These are phyloP conservation scores for Crotalus horridus DNA, from an alignment of 2,113 vertebrate genomes.

Conservation along the genomic window DNA sequence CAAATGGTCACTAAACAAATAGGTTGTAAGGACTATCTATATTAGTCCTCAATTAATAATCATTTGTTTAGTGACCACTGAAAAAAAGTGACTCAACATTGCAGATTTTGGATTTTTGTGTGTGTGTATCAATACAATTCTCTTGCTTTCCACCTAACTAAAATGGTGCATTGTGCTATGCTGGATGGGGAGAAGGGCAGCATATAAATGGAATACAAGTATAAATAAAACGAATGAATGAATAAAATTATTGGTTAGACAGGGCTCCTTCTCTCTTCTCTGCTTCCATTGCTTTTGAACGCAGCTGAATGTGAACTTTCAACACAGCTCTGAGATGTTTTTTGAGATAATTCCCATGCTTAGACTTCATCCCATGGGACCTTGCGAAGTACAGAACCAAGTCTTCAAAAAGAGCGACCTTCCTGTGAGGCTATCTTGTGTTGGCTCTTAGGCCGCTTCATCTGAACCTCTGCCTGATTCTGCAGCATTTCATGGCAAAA, in stretches of 20 bases:
- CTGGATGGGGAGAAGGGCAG: neutral
- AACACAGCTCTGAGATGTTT: neutral
- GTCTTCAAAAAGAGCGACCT: constrained; percentile 62
- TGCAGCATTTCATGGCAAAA: constrained; percentile 46
- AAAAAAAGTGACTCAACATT: neutral
- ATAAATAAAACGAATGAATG: neutral
- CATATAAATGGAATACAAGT: neutral
- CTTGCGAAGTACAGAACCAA: constrained; percentile 13
- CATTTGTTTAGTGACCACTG: too few relatives aligned
- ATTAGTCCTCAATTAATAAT: neutral
- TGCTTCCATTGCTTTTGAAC: neutral
- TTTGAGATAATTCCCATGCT: neutral
- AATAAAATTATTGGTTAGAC: neutral
- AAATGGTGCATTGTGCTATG: neutral
- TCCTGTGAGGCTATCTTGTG: constrained; percentile 46
- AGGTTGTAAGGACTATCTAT: neutral
- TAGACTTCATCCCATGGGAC: neutral
- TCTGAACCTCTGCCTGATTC: constrained; percentile 55
- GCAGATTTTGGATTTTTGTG: neutral
- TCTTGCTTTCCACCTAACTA: neutral
- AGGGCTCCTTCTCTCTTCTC: neutral
- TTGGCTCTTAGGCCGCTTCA: constrained; percentile 39
- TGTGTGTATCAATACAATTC: neutral
- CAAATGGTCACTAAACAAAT: neutral
- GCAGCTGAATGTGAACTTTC: neutral